phyloP scores from a whole-genome alignment of 2,888 invertebrate species.

The Nephrotoma flavescens region DNA sequence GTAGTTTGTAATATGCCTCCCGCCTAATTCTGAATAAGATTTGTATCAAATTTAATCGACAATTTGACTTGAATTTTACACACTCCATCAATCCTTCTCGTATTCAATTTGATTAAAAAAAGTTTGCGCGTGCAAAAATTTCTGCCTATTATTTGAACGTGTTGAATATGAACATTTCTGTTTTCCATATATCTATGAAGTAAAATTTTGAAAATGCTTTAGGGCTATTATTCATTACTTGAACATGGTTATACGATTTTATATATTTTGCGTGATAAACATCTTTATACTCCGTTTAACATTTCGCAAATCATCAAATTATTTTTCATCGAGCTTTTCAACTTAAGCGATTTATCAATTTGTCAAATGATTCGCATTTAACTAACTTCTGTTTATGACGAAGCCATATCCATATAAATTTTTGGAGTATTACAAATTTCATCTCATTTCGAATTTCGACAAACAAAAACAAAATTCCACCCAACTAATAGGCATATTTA shows the following conservation, averaged over 20 bases:
- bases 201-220: too few species aligned
- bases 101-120: too few species aligned
- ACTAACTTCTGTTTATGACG: not conserved
- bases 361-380: not conserved
- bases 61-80: too few species aligned
- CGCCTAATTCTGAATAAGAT: too few species aligned
- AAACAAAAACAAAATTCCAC: not conserved
- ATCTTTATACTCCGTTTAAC: not conserved
- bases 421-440: not conserved
- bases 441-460: not conserved
- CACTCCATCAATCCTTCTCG: too few species aligned
- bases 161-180: too few species aligned
- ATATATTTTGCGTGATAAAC: not conserved
- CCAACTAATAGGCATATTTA: not conserved
- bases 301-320: not conserved
- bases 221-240: too few species aligned
- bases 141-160: too few species aligned
- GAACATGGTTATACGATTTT: not conserved
- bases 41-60: too few species aligned
- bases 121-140: too few species aligned
- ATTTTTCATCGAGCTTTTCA: not conserved
- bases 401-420: not conserved
- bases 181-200: too few species aligned
- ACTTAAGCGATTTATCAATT: not conserved
- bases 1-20: too few species aligned